phyloP scores from a whole-genome alignment of 2,113 vertebrate species.

The Trogon surrucura region DNA sequence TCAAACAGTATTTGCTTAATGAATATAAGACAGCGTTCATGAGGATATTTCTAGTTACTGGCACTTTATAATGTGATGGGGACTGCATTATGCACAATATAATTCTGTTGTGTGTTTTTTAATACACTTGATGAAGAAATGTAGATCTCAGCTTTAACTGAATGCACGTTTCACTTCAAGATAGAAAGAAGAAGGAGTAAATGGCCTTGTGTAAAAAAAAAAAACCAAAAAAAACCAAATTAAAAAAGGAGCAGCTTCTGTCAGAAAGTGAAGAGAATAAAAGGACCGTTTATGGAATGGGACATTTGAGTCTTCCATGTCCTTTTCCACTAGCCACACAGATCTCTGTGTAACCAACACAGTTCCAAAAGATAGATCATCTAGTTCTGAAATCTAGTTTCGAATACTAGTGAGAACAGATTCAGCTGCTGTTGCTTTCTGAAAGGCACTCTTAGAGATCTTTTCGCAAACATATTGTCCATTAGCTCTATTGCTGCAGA shows the following conservation, averaged over 20 bases:
- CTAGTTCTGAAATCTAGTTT: not conserved
- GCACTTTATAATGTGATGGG: not conserved
- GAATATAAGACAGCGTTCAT: not conserved
- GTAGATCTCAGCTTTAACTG: not conserved
- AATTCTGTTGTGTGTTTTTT: not conserved
- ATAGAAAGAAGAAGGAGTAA: not conserved
- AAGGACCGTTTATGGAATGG: not conserved
- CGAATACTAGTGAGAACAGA: not conserved
- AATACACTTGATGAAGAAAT: conserved; percentile 18
- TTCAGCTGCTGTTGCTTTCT: not conserved
- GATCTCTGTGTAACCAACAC: not conserved
- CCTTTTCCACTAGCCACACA: not conserved
- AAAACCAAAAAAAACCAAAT: too few relatives aligned
- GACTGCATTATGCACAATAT: not conserved
- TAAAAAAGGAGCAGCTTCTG: not conserved
- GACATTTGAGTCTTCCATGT: not conserved
- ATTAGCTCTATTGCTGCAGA: not conserved
- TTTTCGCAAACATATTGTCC: rapidly evolving
- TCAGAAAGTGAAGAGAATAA: not conserved
- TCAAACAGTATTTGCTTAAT: conserved; percentile 5
- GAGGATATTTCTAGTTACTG: not conserved
- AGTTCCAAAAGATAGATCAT: not conserved
- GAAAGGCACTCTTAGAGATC: not conserved
- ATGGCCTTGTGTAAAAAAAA: not conserved
- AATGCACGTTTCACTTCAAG: not conserved